phyloP scores from a whole-genome alignment of 2,888 invertebrate genomes.

The Caenorhabditis afra region DNA sequence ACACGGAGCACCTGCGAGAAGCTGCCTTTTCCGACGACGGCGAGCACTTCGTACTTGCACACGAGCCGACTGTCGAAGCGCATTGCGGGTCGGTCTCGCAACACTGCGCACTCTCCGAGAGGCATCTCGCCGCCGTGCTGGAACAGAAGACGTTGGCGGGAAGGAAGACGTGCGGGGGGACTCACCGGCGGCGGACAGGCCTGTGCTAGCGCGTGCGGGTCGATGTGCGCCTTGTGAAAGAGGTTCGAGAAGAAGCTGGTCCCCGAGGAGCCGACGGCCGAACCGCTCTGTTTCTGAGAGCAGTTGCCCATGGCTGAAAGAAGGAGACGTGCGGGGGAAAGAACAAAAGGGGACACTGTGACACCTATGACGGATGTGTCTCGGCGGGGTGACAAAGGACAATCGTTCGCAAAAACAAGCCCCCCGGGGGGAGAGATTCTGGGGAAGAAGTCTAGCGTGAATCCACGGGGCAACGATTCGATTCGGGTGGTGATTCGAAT shows the following conservation, averaged over 20 bases:
- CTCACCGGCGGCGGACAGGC: slow-evolving; percentile 76
- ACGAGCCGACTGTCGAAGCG: slow-evolving; percentile 78
- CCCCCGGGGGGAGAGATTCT: background rate
- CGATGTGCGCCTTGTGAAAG: slow-evolving; percentile 76
- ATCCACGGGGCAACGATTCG: background rate
- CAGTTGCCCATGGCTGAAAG: slow-evolving; percentile 55
- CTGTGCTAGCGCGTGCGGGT: slow-evolving; percentile 74
- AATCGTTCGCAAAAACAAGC: background rate
- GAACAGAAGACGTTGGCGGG: background rate
- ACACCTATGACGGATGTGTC: slow-evolving; percentile 13
- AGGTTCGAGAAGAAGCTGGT: slow-evolving; percentile 69
- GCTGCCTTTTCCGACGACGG: slow-evolving; percentile 79
- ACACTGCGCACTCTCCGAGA: slow-evolving; percentile 73
- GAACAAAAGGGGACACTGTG: background rate
- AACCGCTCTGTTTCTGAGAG: slow-evolving; percentile 65
- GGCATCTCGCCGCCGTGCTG: slow-evolving; percentile 80
- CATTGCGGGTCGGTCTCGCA: slow-evolving; percentile 76
- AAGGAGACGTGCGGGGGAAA: background rate
- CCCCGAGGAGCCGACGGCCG: slow-evolving; percentile 54
- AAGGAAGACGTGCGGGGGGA: background rate
- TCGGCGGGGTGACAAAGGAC: slow-evolving; percentile 28
- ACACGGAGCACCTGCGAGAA: slow-evolving; percentile 79
- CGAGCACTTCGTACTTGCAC: slow-evolving; percentile 79
- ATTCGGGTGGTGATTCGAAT: background rate
- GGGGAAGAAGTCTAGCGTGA: slow-evolving; percentile 7